Evolutionary conservation across 2,888 invertebrate genomes (phyloP), one percentile per base, ranked within the genome.

Genomic region (Acanthosepion lycidas): DNA sequence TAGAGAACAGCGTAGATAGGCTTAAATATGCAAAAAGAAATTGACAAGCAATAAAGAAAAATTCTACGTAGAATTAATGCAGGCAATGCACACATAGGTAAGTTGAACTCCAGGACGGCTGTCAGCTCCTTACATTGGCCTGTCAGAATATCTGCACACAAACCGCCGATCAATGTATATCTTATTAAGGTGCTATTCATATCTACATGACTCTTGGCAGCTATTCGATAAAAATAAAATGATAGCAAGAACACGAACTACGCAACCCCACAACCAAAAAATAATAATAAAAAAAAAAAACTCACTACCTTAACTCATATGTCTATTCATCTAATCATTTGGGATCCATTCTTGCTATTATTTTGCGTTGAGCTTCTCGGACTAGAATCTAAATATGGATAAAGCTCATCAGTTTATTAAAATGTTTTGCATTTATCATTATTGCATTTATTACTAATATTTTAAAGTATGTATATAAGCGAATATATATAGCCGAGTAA

Each of bases 161-260:
- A 78, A 78, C n/a, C 18, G 33, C 4, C 78, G 33, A n/a, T 78
- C n/a, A n/a, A 78, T 78, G 78, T 33, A 15, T n/a, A 78, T 78
- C 78, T 78, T 78, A 78, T 78, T 78, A 78, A 78, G 78, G 78
- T n/a, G n/a, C n/a, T 33, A 78, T 78, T 78, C 78, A 78, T 78
- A n/a, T n/a, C 78, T n/a, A n/a, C 78, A 78, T 78, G 78, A 78
- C 78, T 78, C 78, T n/a, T 78, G 78, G 78, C 78, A 78, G 33
- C 78, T 78, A n/a, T 78, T 78, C 78, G 78, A 78, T 78, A 78
- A 78, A 78, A n/a, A 78, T 78, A 78, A 78, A 78, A 78, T 78
- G 15, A 78, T 78, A 78, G n/a, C n/a, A 9, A n/a, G 78, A 78
- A 12, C 78, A 28, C 28, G 78, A n/a, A n/a, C 78, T 15, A 33